These are phyloP conservation scores for Xylophagus ater DNA, from an alignment of 2,888 invertebrate species.

Conservation along the genomic window DNA sequence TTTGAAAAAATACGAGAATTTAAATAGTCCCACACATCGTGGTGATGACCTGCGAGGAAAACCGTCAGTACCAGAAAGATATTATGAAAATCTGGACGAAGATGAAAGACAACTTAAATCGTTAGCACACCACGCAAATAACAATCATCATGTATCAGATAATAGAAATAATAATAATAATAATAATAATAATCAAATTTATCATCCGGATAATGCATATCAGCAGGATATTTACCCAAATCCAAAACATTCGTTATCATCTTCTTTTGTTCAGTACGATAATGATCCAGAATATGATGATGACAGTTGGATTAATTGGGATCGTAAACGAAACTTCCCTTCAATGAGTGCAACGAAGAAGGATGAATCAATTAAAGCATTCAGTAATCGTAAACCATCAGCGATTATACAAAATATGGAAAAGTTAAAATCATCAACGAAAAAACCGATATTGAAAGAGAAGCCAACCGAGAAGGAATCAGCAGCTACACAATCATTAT, in stretches of 20 bases:
- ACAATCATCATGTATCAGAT: conserved; percentile 30
- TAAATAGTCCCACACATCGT: conserved; percentile 7
- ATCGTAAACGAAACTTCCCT: conserved; percentile 38
- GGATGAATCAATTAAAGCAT: conserved; percentile 16
- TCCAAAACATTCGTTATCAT: neutral
- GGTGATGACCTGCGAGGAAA: conserved; percentile 7
- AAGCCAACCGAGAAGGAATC: conserved; percentile 5
- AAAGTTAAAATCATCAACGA: conserved; percentile 3
- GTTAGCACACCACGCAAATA: conserved; percentile 43
- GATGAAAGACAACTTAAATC: conserved; percentile 55
- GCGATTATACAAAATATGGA: neutral
- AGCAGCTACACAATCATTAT: conserved; percentile 6
- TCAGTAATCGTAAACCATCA: conserved; percentile 17
- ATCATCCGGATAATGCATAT: neutral
- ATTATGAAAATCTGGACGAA: conserved; percentile 40
- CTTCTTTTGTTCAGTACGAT: conserved; percentile 19
- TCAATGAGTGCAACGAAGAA: conserved; percentile 1
- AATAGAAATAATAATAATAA: conserved; percentile 3
- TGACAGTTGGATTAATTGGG: conserved; percentile 38
- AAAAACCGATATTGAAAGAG: conserved; percentile 3
- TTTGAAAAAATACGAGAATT: conserved; percentile 16
- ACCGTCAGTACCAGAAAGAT: neutral
- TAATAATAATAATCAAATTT: conserved; percentile 9
- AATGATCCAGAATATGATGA: conserved; percentile 30
- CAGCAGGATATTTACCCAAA: neutral